Base-by-base conservation (phyloP, 2,797 vertebrate genomes). In the Chelmon rostratus region DNA sequence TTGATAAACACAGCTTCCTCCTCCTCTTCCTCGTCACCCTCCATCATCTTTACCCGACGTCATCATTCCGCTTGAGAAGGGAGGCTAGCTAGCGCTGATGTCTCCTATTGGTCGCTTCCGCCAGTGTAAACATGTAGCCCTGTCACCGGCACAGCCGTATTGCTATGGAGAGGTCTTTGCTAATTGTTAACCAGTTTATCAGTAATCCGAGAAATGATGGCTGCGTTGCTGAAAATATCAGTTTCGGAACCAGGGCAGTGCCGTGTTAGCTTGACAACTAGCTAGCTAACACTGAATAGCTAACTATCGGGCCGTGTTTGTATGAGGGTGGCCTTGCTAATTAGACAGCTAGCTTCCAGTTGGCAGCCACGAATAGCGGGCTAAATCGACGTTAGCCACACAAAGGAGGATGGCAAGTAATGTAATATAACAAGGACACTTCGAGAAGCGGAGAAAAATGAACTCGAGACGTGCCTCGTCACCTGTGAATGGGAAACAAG, bases 401-500 rank as follows among this genome's bases (percentile, higher is more conserved):
- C 58, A 50, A 63, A 64, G 9, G 44, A 83, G 58, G 46, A 91
- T 90, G 90, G 52, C 21, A 44, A 47, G 21, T 49, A 42, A 79
- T 53, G 28, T 38, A 49, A 31, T 84, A 40, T 89, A 79, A 68
- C n/a, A 47, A 66, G 59, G 53, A 33, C 54, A n/a, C 35, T 7
- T 1, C 28, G n/a, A 84, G 68, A 82, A 85, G 74, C 31, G 73
- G 58, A 81, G 66, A 49, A 67, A 71, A 63, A 92, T 95, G 93
- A 94, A 75, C 54, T 81, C 92, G 0, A 78, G 76, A 71, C 90
- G 87, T 66, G 78, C 49, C 25, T 89, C 93, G 53, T 93, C 94
- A 7, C 88, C 92, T 11, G 66, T 91, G 76, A 95, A 95, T 85
- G 95, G 94, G 56, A 91, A 88, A 70, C 91, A 94, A 76, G 93